Percentiles rank a stretch among this genome's conserved stretches.
phyloP scores from a whole-genome alignment of 2,113 vertebrate species.

The Myrmecobius fasciatus region DNA sequence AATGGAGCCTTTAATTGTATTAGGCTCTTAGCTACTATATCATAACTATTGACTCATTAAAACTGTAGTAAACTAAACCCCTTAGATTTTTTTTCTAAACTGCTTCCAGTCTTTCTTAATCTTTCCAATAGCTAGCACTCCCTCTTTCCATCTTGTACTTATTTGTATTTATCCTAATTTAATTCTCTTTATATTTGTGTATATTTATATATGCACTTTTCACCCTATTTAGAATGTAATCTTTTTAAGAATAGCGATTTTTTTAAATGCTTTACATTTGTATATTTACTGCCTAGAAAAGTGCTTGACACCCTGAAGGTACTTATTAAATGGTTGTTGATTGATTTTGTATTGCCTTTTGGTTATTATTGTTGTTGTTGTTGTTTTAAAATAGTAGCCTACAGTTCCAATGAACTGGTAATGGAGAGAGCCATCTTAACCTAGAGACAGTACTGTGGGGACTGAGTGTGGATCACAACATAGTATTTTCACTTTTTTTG shows the following conservation, averaged over 20 bases:
- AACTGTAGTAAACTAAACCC: not conserved
- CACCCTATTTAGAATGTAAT: not conserved
- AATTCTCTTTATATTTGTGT: not conserved
- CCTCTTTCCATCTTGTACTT: not conserved
- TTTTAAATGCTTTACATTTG: not conserved
- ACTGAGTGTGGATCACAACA: too few species aligned
- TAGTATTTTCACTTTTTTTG: too few species aligned
- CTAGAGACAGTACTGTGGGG: too few species aligned
- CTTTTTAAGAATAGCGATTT: not conserved
- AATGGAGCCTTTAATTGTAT: not conserved
- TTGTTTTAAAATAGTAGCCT: not conserved
- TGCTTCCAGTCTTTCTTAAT: not conserved
- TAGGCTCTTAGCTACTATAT: not conserved
- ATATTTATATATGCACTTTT: not conserved
- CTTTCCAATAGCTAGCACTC: not conserved
- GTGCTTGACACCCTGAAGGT: not conserved
- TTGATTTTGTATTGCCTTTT: not conserved
- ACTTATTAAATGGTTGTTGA: not conserved
- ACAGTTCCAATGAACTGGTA: too few species aligned
- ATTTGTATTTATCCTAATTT: not conserved
- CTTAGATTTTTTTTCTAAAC: slow-evolving; percentile 15
- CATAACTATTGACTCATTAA: not conserved
- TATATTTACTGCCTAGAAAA: not conserved
- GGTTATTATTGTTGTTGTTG: too few species aligned
- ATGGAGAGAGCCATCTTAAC: too few species aligned